Evolutionary conservation across 1,140 invertebrate species (phyloP).

Genomic region (Harpegnathos saltator): DNA sequence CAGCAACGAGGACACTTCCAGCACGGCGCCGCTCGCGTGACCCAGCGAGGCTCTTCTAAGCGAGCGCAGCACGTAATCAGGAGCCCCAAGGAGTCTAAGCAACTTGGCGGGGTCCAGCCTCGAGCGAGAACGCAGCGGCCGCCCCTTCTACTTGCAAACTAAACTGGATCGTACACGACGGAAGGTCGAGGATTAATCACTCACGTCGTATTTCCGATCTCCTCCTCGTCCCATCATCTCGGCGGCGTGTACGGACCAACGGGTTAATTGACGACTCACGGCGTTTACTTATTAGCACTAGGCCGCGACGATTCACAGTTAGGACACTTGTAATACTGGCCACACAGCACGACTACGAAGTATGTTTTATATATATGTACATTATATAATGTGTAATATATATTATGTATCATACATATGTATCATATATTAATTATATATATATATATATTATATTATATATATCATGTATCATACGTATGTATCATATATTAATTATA

Average conservation of each 20-base stretch:
- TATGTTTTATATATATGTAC: too few species aligned
- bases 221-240: slow-evolving; percentile 26
- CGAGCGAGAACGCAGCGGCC: background rate
- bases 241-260: slow-evolving; percentile 6
- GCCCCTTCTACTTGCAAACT: slow-evolving; percentile 30
- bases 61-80: slow-evolving; percentile 52
- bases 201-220: slow-evolving; percentile 37
- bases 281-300: slow-evolving; percentile 42
- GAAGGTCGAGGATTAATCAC: slow-evolving; percentile 31
- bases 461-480: too few species aligned
- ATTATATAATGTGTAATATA: too few species aligned
- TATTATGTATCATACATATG: too few species aligned
- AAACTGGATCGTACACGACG: slow-evolving; percentile 28
- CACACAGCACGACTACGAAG: slow-evolving; percentile 12
- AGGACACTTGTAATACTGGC: slow-evolving; percentile 38
- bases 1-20: slow-evolving; percentile 70
- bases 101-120: slow-evolving; percentile 1
- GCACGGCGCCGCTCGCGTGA: slow-evolving; percentile 76
- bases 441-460: too few species aligned
- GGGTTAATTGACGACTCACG: slow-evolving; percentile 20
- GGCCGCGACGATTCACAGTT: slow-evolving; percentile 2
- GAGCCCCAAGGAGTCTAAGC: background rate
- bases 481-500: too few species aligned
- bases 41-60: slow-evolving; percentile 69
- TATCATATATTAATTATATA: too few species aligned